A percentile compares a stretch with the other conserved stretches of the same genome.
Evolutionary conservation across 2,797 vertebrate species (phyloP).

Genomic region (Gastrophryne carolinensis): DNA sequence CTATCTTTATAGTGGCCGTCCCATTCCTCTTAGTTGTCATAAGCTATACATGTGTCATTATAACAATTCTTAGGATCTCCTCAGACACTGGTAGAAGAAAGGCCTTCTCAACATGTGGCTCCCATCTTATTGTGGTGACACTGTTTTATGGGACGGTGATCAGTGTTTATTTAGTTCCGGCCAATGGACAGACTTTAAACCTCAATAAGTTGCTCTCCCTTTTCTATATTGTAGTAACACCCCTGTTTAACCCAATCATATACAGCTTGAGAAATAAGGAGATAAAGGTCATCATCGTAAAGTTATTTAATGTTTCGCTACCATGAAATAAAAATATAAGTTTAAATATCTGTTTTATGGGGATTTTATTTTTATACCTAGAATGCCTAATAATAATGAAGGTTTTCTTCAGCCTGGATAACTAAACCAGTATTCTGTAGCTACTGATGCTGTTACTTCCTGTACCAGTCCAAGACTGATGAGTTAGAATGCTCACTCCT

Average conservation of each 20-base stretch:
- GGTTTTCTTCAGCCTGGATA: too few species aligned
- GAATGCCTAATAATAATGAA: too few species aligned
- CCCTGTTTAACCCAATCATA: conserved; percentile 18
- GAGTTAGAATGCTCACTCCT: too few species aligned
- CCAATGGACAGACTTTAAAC: background rate
- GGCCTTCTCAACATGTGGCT: conserved; percentile 33
- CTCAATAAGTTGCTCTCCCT: conserved; percentile 11
- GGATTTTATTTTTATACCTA: too few species aligned
- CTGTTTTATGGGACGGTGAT: conserved; percentile 15
- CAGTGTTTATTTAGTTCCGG: conserved; percentile 10
- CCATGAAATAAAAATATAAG: too few species aligned
- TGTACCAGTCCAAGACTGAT: too few species aligned
- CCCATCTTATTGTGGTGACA: conserved; percentile 11
- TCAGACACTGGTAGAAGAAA: conserved; percentile 5
- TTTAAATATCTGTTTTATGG: too few species aligned
- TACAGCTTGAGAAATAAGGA: conserved; percentile 14
- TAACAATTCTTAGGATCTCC: conserved; percentile 5
- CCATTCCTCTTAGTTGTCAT: background rate
- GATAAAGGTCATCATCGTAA: too few species aligned
- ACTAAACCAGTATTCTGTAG: too few species aligned
- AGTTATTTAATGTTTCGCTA: too few species aligned
- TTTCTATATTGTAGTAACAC: conserved; percentile 6
- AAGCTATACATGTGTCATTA: background rate
- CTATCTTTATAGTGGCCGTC: background rate
- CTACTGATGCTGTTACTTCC: too few species aligned